A percentile compares a stretch with the other conserved stretches of the same genome.
Conservation (phyloP, 2,113 vertebrate species). For the Calonectris borealis region DNA sequence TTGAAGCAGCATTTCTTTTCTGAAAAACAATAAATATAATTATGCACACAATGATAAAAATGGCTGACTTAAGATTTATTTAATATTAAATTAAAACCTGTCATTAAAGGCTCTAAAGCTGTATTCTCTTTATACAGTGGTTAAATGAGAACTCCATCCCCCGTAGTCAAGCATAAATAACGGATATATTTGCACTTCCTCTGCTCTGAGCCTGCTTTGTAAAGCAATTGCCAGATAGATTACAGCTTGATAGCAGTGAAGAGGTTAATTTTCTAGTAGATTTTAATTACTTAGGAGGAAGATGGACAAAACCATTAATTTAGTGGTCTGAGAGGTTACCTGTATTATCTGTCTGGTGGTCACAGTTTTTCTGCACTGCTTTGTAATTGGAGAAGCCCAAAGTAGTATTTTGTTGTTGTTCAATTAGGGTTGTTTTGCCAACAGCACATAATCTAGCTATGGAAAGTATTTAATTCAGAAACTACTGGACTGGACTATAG, state of each 20-base stretch:
- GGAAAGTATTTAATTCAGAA: slow-evolving; percentile 38
- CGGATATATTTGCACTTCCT: neutral
- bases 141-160: neutral
- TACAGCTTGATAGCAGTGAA: neutral
- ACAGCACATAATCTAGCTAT: neutral
- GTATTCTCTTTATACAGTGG: neutral
- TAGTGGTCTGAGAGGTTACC: neutral
- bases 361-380: neutral
- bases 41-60: neutral
- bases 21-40: neutral
- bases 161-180: neutral
- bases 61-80: neutral
- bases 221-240: neutral
- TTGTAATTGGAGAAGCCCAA: neutral
- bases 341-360: neutral
- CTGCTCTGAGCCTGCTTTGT: neutral
- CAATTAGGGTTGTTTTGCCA: slow-evolving; percentile 43
- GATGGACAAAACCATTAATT: neutral
- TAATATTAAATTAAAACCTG: neutral
- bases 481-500: neutral
- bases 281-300: neutral
- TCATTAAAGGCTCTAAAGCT: neutral
- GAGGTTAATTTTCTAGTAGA: slow-evolving; percentile 21
- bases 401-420: slow-evolving; percentile 11
- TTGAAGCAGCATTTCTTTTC: neutral